A percentile compares a stretch with the other conserved stretches of the same genome.
phyloP scores from a whole-genome alignment of 1,140 invertebrate species.

The Trachelipus rathkii region DNA sequence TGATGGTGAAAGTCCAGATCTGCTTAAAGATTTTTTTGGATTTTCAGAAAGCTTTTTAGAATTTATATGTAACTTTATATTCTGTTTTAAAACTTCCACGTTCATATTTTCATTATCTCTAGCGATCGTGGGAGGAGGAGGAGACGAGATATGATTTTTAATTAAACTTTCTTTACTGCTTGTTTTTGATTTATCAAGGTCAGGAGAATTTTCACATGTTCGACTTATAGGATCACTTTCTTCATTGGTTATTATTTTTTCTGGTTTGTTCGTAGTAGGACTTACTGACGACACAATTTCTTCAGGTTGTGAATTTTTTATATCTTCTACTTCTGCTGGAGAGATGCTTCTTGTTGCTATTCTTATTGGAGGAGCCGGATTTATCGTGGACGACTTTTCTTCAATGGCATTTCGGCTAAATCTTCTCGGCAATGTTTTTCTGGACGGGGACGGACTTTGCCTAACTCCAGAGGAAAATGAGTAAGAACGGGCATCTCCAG shows the following conservation, averaged over 20 bases:
- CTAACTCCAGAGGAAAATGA: not conserved
- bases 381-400: not conserved
- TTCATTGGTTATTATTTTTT: not conserved
- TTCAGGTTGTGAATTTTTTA: not conserved
- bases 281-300: not conserved
- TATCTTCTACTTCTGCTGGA: not conserved
- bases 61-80: not conserved
- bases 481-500: not conserved
- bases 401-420: not conserved
- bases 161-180: not conserved
- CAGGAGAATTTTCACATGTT: not conserved
- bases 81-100: not conserved
- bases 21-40: not conserved
- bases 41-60: conserved; percentile 2
- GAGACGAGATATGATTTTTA: too few species aligned
- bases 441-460: not conserved
- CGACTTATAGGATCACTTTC: not conserved
- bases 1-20: not conserved
- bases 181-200: not conserved
- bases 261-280: not conserved
- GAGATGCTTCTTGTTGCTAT: not conserved
- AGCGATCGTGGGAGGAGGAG: not conserved
- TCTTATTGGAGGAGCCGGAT: not conserved
- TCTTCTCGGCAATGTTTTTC: not conserved
- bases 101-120: not conserved